A percentile compares a stretch with the other conserved stretches of the same genome.
Conservation (phyloP, 2,113 vertebrate species). For the Elgaria multicarinata region DNA sequence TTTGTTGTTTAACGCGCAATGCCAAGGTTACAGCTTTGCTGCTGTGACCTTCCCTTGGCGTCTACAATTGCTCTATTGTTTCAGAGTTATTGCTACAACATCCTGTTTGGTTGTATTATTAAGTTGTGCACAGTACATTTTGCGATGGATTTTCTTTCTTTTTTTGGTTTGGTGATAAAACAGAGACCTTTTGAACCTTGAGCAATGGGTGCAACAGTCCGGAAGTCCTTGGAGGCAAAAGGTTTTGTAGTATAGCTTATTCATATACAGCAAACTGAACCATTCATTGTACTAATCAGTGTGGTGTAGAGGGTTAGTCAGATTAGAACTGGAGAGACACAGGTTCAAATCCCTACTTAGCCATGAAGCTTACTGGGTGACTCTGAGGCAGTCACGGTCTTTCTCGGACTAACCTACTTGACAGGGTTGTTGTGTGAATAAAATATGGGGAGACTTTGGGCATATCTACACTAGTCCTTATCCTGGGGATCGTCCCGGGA, state of each 20-base stretch:
- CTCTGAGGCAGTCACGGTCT: not conserved
- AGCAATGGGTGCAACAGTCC: not conserved
- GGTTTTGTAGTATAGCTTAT: not conserved
- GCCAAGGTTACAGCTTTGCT: slow-evolving; percentile 15
- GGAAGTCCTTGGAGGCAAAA: slow-evolving; percentile 18
- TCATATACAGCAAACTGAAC: not conserved
- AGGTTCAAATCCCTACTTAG: not conserved
- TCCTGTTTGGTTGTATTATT: not conserved
- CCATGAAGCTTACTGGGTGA: not conserved
- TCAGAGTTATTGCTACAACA: not conserved
- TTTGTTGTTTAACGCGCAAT: not conserved
- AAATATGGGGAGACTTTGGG: not conserved
- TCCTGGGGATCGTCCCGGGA: no score
- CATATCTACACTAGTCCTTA: no score
- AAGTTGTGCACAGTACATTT: not conserved
- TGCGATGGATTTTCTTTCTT: not conserved
- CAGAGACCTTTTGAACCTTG: slow-evolving; percentile 38
- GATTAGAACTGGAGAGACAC: not conserved
- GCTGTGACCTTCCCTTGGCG: not conserved
- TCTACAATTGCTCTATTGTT: slow-evolving; percentile 52
- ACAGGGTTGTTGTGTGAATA: not conserved
- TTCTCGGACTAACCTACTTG: not conserved
- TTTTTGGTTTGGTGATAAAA: not conserved
- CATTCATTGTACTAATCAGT: not conserved
- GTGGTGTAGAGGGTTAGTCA: not conserved